Base-by-base conservation (phyloP, 2,888 invertebrate genomes). In the Strigamia maritima region DNA sequence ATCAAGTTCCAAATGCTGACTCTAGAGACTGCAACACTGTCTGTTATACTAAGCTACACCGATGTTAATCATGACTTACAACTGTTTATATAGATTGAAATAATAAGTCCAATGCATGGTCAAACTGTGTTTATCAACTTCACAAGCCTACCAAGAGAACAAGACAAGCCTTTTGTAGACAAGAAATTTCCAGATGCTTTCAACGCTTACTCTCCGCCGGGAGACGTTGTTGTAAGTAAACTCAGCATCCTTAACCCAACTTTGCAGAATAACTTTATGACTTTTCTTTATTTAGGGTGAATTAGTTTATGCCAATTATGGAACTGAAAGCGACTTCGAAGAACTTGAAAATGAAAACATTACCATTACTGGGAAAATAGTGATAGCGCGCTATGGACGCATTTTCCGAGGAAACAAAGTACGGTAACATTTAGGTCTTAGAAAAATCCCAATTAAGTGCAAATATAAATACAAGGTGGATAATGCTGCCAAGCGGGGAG, bases 361-460 rank as follows among this genome's bases (percentile, higher is more conserved):
- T 7, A 82, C 83, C 76, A 82, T 87, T 26, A 83, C 83, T 14
- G 87, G 87, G 0, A 86, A 85, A 76, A 87, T 89, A 44, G 87
- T 87, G 12, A 83, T 89, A 70, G 87, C 87, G 35, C 84, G 88
- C 81, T 89, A 88, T 81, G 88, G 89, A 31, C 85, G 85, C 76
- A 86, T 87, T 26, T 89, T 85, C 83, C 83, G 87, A 26, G 87
- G 87, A 16, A 86, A 87, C 81, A 87, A 87, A 83, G 87, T 87
- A 80, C 82, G 81, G 79, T 54, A 35, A 22, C 38, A 54, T 2
- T 60, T 28, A 28, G 3, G n/a, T 12, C 24, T 35, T 14, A n/a
- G 40, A 54, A 7, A 19, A 31, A 75, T 2, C 24, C 75, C 19
- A 12, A 24, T 14, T 44, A 22, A 76, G 19, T 14, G 3, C 24